Percentiles rank a stretch among this genome's conserved stretches.
These are phyloP conservation scores for Betta splendens DNA, from an alignment of 2,797 vertebrate genomes.

Conservation along the genomic window DNA sequence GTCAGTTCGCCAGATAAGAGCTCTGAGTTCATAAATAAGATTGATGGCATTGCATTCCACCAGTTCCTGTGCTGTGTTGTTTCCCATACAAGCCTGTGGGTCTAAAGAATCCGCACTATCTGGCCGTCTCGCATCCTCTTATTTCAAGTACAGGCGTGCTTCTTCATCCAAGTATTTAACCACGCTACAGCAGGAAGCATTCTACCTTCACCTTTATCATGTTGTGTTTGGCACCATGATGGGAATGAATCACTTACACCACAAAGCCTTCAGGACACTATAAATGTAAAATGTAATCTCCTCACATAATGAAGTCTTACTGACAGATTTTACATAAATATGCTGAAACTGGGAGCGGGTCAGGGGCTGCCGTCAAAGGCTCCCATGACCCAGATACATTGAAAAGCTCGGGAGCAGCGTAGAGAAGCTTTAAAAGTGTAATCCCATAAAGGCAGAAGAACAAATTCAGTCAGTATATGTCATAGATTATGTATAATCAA, in stretches of 20 bases:
- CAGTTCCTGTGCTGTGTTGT: conserved; percentile 72
- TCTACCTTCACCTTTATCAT: conserved; percentile 17
- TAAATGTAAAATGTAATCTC: background rate
- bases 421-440: no score
- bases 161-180: conserved; percentile 42
- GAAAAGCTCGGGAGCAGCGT: no score
- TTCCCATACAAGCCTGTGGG: conserved; percentile 64
- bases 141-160: conserved; percentile 56
- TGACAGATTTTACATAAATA: background rate
- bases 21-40: conserved; percentile 75
- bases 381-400: no score
- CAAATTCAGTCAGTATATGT: no score
- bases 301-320: background rate
- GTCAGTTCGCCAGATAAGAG: conserved; percentile 68
- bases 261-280: background rate
- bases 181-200: conserved; percentile 17
- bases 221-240: background rate
- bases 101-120: conserved; percentile 62
- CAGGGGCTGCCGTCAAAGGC: no score
- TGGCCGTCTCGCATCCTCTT: conserved; percentile 66
- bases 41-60: conserved; percentile 72
- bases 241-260: background rate
- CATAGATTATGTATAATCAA: no score
- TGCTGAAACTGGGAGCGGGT: no score
- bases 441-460: no score